phyloP scores from a whole-genome alignment of 2,888 invertebrate genomes.

The Sericinus montela region DNA sequence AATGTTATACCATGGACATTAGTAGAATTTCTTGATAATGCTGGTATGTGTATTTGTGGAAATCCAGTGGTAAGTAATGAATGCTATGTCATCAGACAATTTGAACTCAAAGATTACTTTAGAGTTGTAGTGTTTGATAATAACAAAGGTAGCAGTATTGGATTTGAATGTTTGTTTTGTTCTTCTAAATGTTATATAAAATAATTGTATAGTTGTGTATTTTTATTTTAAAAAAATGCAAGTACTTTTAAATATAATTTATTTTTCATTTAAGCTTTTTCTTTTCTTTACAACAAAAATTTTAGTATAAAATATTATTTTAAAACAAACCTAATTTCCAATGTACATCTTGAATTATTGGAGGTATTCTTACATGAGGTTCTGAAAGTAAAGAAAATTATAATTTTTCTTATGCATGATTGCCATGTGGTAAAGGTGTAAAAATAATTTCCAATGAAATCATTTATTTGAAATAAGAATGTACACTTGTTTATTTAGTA shows the following conservation, averaged over 20 bases:
- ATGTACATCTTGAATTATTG: constrained; percentile 71
- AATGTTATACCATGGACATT: constrained; percentile 80
- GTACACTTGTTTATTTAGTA: no score
- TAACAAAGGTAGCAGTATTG: constrained; percentile 52
- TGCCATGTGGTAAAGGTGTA: no score
- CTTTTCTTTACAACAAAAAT: not conserved
- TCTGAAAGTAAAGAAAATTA: constrained; percentile 64
- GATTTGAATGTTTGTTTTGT: constrained; percentile 82
- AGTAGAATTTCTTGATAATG: constrained; percentile 79
- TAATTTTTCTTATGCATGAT: no score
- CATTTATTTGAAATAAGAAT: no score
- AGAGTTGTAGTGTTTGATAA: constrained; percentile 56
- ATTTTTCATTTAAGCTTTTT: constrained; percentile 3
- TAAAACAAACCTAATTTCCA: constrained; percentile 76
- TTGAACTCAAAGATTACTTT: constrained; percentile 57
- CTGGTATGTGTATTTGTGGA: constrained; percentile 82
- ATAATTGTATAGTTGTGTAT: constrained; percentile 16
- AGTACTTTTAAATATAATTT: constrained; percentile 9
- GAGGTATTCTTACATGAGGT: constrained; percentile 80
- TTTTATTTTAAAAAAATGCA: constrained; percentile 2
- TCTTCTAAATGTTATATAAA: constrained; percentile 69
- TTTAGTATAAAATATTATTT: not conserved
- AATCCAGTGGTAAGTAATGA: constrained; percentile 56
- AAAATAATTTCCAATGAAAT: no score
- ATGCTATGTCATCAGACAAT: constrained; percentile 45